Evolutionary conservation across 1,140 invertebrate genomes (phyloP), one percentile per base, ranked within the genome.

Genomic region (Mya arenaria): DNA sequence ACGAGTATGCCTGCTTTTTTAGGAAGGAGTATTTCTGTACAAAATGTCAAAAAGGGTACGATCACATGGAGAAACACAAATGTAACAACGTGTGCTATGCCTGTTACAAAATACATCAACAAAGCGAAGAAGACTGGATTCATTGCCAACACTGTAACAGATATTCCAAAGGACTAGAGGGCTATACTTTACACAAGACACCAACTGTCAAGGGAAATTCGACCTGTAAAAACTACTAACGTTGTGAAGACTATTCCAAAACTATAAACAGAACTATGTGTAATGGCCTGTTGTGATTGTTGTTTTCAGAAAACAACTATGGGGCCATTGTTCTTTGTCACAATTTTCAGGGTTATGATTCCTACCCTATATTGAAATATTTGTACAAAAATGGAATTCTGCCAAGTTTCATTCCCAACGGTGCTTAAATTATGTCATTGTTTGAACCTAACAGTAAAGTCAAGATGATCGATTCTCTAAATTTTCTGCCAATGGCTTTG

Each of bases 401-500:
- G 63, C 79, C 79, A 13, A 58, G 36, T 19, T 34, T 82, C 0
- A 73, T 73, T n/a, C n/a, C 39, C 23, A 73, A 15, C 48, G 77
- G 52, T 0, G 39, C 77, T 1, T 71, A 71, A 32, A 36, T 41
- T 37, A 52, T 78, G 62, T 78, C 5, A 19, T n/a, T 78, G 4
- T 23, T 34, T 1, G 75, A 66, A 10, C 41, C 28, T 0, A 37
- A 30, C 19, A 66, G 62, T 28, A 36, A 68, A 60, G 39, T 82
- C 4, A 65, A 52, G 41, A 48, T 82, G n/a, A 56, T 74, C 13
- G 79, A 81, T 28, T 63, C 39, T 48, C 25, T 84, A 4, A 80
- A 79, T 63, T 80, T 84, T 36, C 56, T 84, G 5, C 74, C 68
- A 0, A 84, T 80, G 66, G 44, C 58, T 5, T 30, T 82, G 3